Evolutionary conservation across 2,888 invertebrate species (phyloP), one percentile per base, ranked within the genome.

Genomic region (Alviniconcha strummeri): DNA sequence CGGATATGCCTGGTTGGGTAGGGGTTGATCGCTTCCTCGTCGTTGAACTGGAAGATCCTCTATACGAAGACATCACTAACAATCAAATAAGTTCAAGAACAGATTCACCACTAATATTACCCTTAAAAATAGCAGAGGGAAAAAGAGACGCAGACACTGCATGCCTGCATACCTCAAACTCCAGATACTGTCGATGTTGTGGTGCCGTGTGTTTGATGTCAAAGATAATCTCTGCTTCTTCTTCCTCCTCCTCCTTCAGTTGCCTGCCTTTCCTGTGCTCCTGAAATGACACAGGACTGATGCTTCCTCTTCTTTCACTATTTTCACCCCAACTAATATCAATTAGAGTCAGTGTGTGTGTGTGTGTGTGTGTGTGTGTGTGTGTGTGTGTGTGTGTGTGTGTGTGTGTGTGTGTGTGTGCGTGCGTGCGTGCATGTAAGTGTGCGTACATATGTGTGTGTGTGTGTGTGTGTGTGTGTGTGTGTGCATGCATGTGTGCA

Each of bases 121-220:
- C 36, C 36, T 36, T 36, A 36, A 36, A 36, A 36, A 36, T 36
- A 36, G 36, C 36, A 36, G 36, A 36, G 36, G 36, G 36, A 36
- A 36, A 36, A 0, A 36, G 36, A 36, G 3, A 36, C 1, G 36
- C 36, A 36, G 36, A 36, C 36, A 36, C 3, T 36, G 36, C 36
- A 36, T 36, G 36, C 36, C 36, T 3, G 3, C 36, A 52, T 86
- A 92, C 92, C 88, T 96, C 97, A 90, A 95, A 96, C 87, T 95
- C 96, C 54, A 98, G 94, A 91, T 97, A 98, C 89, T 97, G 96
- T 54, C 97, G 95, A 92, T 98, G 98, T 93, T 98, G 98, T 0
- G 98, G 97, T 17, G 97, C 97, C 83, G 96, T 97, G 90, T 98
- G 97, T 95, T 96, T 90, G 75, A 94, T 94, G 83, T 89, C 90